Conservation (phyloP, 2,888 invertebrate species). For the Embidobia sp. region DNA sequence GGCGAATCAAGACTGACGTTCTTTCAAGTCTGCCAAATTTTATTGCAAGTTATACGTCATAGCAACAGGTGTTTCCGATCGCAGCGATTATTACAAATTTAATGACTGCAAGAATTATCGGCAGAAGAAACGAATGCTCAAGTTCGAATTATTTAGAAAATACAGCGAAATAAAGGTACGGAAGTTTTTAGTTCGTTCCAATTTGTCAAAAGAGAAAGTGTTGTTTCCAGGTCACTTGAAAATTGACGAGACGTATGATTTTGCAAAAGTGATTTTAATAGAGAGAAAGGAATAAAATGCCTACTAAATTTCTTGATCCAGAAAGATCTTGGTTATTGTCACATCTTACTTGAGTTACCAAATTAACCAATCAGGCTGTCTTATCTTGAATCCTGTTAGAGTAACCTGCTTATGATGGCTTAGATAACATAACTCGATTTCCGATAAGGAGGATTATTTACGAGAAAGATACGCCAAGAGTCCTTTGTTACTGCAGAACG, state of each 20-base stretch:
- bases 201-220: no score
- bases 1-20: slow-evolving; percentile 6
- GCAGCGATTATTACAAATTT: slow-evolving; percentile 42
- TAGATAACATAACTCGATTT: slow-evolving; percentile 30
- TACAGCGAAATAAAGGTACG: no score
- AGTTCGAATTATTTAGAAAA: no score
- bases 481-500: slow-evolving; percentile 3
- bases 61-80: slow-evolving; percentile 43
- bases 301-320: not conserved
- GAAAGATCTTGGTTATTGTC: slow-evolving; percentile 2
- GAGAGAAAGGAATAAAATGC: not conserved
- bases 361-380: slow-evolving; percentile 15
- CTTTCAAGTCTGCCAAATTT: slow-evolving; percentile 2
- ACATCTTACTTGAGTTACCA: slow-evolving; percentile 1
- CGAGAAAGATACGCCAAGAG: slow-evolving; percentile 8
- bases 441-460: slow-evolving; percentile 16
- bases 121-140: slow-evolving; percentile 10
- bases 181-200: no score
- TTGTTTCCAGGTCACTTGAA: no score
- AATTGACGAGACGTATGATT: no score
- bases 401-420: slow-evolving; percentile 27
- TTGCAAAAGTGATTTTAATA: no score
- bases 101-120: slow-evolving; percentile 20
- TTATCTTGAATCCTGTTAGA: slow-evolving; percentile 28
- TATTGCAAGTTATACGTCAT: slow-evolving; percentile 42